phyloP scores from a whole-genome alignment of 2,113 vertebrate genomes.

The Nerophis ophidion region DNA sequence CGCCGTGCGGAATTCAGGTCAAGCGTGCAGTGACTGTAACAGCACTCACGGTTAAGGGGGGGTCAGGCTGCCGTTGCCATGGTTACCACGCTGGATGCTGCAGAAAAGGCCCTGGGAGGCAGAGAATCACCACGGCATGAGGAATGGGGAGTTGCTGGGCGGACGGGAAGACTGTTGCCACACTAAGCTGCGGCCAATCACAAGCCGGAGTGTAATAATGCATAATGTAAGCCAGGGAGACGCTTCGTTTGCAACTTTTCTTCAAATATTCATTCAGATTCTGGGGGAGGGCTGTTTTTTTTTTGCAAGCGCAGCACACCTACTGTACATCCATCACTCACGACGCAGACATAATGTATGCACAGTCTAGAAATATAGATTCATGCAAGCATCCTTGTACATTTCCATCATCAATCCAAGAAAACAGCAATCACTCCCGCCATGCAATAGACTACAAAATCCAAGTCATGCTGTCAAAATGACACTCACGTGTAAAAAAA shows the following conservation, averaged over 20 bases:
- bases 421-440: no score
- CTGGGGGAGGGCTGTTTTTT: neutral
- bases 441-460: neutral
- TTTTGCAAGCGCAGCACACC: neutral
- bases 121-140: conserved; percentile 62
- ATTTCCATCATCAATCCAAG: no score
- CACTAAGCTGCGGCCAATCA: conserved; percentile 62
- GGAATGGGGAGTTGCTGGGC: conserved; percentile 70
- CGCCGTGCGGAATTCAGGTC: conserved; percentile 69
- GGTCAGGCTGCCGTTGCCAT: conserved; percentile 69
- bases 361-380: no score
- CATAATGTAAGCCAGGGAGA: conserved; percentile 58
- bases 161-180: conserved; percentile 69
- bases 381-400: no score
- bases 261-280: conserved; percentile 50
- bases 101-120: conserved; percentile 61
- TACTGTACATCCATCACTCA: conserved; percentile 2
- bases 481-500: conserved; percentile 24
- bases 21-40: conserved; percentile 59
- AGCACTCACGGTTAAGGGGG: conserved; percentile 23
- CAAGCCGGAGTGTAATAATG: conserved; percentile 24
- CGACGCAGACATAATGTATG: no score
- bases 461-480: neutral
- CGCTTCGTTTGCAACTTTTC: conserved; percentile 46
- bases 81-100: conserved; percentile 69